Evolutionary conservation across 2,797 vertebrate species (phyloP), one percentile per base, ranked within the genome.

Genomic region (Malacoctenus gilli): DNA sequence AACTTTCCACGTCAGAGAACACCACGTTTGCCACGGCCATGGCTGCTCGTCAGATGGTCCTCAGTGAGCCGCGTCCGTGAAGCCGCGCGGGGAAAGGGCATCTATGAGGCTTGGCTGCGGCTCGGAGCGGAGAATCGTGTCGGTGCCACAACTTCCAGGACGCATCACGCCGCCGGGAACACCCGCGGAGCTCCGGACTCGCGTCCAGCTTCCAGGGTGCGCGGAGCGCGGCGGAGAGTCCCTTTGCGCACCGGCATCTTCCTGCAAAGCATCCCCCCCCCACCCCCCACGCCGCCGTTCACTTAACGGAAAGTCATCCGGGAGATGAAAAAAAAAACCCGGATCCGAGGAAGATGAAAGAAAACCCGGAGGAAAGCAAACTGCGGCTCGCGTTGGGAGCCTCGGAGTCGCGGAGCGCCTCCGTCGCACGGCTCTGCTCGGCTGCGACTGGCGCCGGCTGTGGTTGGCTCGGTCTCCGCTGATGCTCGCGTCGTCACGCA

Each of bases 1-100:
- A 98, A 96, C 88, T 95, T 95, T 99, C 97, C 82, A 99, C 96
- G 55, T 95, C 93, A 36, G 93, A 95, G 55, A 95, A 95, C 87
- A 96, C 92, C 90, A 98, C 90, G 25, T 87, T 85, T 53, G 86
- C 75, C 83, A 90, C 87, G 79, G 92, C 92, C 93, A 93, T 94
- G 53, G 56, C 89, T 85, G 74, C 71, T 74, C 69, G 54, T 68
- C 65, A 58, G 59, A 44, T 52, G 82, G 79, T 84, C 65, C 72
- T 85, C 82, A 55, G 68, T 42, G 57, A 87, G 78, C 81, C 85
- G 65, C 60, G 81, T 71, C 72, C 69, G 70, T 59, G 59, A 75
- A 82, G 69, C 51, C 65, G 76, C 66, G 62, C 77, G 48, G 55
- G 53, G 56, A 79, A 82, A 80, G 60, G 5, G 59, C 90, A 91